Base-by-base conservation (phyloP, 1,140 invertebrate genomes). In the Drosophila murphyi region DNA sequence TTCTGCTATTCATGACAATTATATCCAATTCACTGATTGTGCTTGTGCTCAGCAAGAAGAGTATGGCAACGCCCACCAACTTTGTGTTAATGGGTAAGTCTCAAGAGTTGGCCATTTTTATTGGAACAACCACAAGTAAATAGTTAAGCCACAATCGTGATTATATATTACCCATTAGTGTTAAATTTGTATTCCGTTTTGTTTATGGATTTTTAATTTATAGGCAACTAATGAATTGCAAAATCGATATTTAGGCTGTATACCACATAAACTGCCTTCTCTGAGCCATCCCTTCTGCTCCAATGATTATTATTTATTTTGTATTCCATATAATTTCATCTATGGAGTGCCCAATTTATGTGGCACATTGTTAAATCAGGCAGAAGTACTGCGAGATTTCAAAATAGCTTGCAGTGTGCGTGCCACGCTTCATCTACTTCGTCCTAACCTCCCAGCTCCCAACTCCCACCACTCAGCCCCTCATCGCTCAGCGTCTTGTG, bases 21-120 rank as follows among this genome's bases (percentile, higher is more conserved):
- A 94, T 98, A 2, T 97, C 97, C 31, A 99, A 99, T 93, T 97
- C 97, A 0, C 93, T 98, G 3, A 97, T 99, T 62, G 95, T 98
- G 2, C 96, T 96, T 12, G 95, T 96, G 1, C 91, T 96, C n/a
- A 95, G 95, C 59, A 95, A 95, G 72, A 93, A 95, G 37, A 95
- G 95, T 78, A 96, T 96, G 95, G 92, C 95, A 32, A 96, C 97
- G 2, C 97, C 98, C 0, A 98, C 98, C 5, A 99, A 99, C 92
- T 95, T 96, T 51, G 98, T 99, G 2, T 92, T 95, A 2, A 95
- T 95, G 95, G 94, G 92, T 92, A 67, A 92, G 92, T 91, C 12
- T 6, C n/a, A 7, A 10, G 5, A 12, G 2, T 32, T 20, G 3
- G 48, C 20, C 3, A 55, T 55, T 29, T 8, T n/a, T 6, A 48